These are phyloP conservation scores for Leucosticte australis DNA, from an alignment of 2,113 vertebrate species.

Conservation along the genomic window DNA sequence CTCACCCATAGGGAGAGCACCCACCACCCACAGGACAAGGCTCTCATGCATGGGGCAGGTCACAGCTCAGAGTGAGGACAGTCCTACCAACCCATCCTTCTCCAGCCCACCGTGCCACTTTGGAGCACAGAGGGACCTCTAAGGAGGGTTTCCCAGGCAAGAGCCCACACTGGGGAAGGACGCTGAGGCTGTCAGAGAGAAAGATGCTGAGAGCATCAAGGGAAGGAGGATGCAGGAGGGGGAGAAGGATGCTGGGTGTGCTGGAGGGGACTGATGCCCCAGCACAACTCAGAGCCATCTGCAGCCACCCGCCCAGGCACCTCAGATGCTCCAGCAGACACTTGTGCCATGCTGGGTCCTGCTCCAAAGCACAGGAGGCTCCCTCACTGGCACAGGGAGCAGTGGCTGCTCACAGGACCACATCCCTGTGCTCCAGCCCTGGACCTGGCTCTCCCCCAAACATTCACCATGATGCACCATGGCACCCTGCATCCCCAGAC, in stretches of 20 bases:
- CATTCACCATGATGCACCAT: fast-evolving
- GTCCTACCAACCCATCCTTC: neutral
- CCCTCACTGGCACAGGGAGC: neutral
- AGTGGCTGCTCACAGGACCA: neutral
- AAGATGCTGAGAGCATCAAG: neutral
- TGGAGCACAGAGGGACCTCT: neutral
- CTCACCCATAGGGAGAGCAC: neutral
- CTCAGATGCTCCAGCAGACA: neutral
- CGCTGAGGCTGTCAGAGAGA: neutral
- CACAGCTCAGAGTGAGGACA: fast-evolving
- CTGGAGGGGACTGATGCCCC: neutral
- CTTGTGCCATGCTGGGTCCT: fast-evolving
- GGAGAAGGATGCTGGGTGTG: neutral
- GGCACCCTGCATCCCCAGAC: neutral
- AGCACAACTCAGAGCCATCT: neutral
- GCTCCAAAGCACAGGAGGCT: neutral
- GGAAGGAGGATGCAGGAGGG: neutral
- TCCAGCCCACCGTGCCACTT: fast-evolving
- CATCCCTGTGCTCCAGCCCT: fast-evolving
- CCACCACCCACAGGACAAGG: neutral
- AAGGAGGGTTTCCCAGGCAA: neutral
- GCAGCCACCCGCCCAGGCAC: neutral
- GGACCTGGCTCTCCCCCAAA: fast-evolving
- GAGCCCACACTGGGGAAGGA: fast-evolving
- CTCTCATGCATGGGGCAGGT: neutral